A percentile compares a stretch with the other conserved stretches of the same genome.
Evolutionary conservation across 2,113 vertebrate genomes (phyloP).

Genomic region (Sinocyclocheilus rhinocerous): DNA sequence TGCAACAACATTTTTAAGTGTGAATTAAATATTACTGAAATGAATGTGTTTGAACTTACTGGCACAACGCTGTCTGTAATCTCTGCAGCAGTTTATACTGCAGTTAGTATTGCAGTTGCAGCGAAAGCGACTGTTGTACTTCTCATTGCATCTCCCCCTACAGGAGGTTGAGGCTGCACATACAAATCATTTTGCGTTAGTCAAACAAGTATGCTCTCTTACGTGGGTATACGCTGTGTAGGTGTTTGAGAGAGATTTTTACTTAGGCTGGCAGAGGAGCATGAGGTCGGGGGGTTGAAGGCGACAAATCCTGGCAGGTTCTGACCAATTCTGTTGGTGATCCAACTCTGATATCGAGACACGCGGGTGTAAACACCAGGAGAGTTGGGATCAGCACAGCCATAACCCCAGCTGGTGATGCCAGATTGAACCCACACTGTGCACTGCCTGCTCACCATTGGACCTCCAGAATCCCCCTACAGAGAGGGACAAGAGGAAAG

Average conservation of each 20-base stretch:
- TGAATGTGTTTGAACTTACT: neutral
- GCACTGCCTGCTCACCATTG: conserved; percentile 41
- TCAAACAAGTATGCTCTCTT: neutral
- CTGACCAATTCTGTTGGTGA: neutral
- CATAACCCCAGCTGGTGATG: conserved; percentile 53
- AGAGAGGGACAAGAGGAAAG: neutral
- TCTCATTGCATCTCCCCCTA: conserved; percentile 8
- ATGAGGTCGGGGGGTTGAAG: conserved; percentile 1
- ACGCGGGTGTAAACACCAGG: conserved; percentile 44
- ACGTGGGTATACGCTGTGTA: neutral
- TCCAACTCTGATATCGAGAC: conserved; percentile 45
- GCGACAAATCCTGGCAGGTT: conserved; percentile 38
- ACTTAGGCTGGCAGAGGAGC: conserved; percentile 17
- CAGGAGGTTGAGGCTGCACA: neutral
- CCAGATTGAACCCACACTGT: conserved; percentile 46
- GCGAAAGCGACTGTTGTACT: neutral
- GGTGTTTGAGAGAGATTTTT: neutral
- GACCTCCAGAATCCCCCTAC: conserved; percentile 53
- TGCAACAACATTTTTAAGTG: no score
- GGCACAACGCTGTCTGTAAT: conserved; percentile 12
- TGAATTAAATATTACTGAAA: neutral
- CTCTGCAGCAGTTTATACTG: neutral
- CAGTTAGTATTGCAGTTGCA: conserved; percentile 18
- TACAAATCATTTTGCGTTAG: neutral
- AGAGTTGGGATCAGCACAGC: conserved; percentile 6